Base-by-base conservation (phyloP, 2,113 vertebrate species). In the Callocephalon fimbriatum region DNA sequence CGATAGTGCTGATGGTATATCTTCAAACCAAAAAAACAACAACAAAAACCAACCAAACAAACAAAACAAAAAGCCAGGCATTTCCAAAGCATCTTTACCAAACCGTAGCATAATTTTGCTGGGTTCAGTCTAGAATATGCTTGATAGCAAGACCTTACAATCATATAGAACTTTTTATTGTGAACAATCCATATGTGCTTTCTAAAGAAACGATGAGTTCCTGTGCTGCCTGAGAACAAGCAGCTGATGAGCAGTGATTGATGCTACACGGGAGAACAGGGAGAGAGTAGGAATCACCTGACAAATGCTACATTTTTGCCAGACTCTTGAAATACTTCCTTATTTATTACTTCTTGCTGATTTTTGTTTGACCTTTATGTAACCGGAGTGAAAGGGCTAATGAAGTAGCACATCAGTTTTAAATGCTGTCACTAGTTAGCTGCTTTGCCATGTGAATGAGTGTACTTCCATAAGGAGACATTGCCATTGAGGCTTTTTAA, bases 41-140 rank as follows among this genome's bases (percentile, higher is more conserved):
- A 40, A 32, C 8, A 29, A 16, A 61, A 13, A 29, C 32, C 6
- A 1, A 29, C 4, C 9, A 1, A 32, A 2, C 10, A 5, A 20
- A 25, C 13, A 58, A 48, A 70, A 17, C 3, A 29, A 73, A 14
- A 47, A 29, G 2, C 3, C 14, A 54, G 16, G 7, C 3, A 6
- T 15, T 88, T 90, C 48, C 42, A 82, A 58, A 25, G 19, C 25
- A 75, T 15, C 16, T 81, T 74, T 31, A 53, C 14, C 13, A 63
- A 92, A 77, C 18, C 75, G 12, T 8, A 14, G 3, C 3, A 12
- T 56, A 5, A 45, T 63, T 84, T 84, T 66, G 31, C 15, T 70
- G 26, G 15, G 6, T 51, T 94, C 15, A 20, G 4, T 53, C 23
- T 65, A 32, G 38, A 73, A 53, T 62, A 40, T 61, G 37, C 12